Evolutionary conservation across 2,888 invertebrate genomes (phyloP), one percentile per base, ranked within the genome.

Genomic region (Priocnemis perturbator): DNA sequence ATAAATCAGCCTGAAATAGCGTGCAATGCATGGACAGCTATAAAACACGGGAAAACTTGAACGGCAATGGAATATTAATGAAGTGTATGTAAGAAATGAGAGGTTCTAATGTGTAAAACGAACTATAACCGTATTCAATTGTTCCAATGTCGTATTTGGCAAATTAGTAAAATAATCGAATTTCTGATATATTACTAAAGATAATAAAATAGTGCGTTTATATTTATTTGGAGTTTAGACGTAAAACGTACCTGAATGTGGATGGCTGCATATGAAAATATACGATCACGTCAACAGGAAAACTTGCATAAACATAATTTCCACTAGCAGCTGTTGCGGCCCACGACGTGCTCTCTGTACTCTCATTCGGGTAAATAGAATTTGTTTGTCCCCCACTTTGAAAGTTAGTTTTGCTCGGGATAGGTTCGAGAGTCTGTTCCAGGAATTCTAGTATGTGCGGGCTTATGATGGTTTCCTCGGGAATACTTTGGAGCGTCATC

Each of bases 251-350:
- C 88, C 88, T 91, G 90, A 98, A 97, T 0, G 97, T 97, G 64
- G 97, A 97, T 0, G 98, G 98, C 88, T 98, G 98, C 94, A 99
- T 98, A 89, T 97, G 97, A 91, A 99, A 97, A 90, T 98, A 98
- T 52, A 99, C 98, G 81, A 99, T 96, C 23, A 99, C 98, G 90
- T 99, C 99, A 0, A 99, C 98, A 0, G 99, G 99, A 89, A 99
- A 98, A 64, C 98, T 97, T 47, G 97, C 95, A 87, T 96, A 96
- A 77, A 95, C 95, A 85, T 95, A 96, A 81, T 88, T 89, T 56
- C 86, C 86, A 65, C 81, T 86, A 9, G 89, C 88, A 30, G 88
- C 86, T 14, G 88, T 86, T 1, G 84, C 87, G 4, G 88, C 86
- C 85, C 88, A 88, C 5, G 87, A 88, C 45, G 88, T 86, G 65